Evolutionary conservation across 2,888 invertebrate species (phyloP).

Genomic region (Stenoptilia bipunctidactyla): DNA sequence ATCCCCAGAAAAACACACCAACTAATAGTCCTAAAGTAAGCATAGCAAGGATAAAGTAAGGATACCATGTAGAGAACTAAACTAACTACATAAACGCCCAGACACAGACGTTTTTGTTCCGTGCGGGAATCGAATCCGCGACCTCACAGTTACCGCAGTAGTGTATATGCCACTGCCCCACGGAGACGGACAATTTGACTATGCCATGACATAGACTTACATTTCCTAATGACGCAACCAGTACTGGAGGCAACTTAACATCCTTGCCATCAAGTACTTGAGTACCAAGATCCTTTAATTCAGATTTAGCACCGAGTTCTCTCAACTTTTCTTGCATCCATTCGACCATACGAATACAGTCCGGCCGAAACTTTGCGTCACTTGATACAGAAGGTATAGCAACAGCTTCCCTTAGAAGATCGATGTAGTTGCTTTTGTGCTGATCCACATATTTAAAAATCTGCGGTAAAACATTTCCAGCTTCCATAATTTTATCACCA

Average conservation of each 20-base stretch:
- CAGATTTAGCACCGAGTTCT: slow-evolving; percentile 77
- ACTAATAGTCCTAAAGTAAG: too few species aligned
- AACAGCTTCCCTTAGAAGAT: slow-evolving; percentile 85
- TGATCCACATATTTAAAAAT: slow-evolving; percentile 82
- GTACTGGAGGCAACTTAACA: slow-evolving; percentile 87
- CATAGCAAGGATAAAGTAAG: too few species aligned
- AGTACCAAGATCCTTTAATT: slow-evolving; percentile 82
- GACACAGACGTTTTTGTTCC: too few species aligned
- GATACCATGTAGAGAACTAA: background rate
- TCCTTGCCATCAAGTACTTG: slow-evolving; percentile 80
- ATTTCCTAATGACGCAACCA: slow-evolving; percentile 84
- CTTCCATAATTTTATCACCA: slow-evolving; percentile 35
- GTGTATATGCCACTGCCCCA: too few species aligned
- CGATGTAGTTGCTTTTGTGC: slow-evolving; percentile 81
- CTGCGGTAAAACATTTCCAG: slow-evolving; percentile 42
- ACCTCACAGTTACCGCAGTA: too few species aligned
- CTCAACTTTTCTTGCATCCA: slow-evolving; percentile 82
- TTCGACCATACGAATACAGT: slow-evolving; percentile 87
- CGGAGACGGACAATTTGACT: background rate
- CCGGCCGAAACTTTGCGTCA: slow-evolving; percentile 84
- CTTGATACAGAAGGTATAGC: slow-evolving; percentile 96
- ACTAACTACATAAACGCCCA: background rate
- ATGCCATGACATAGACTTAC: slow-evolving; percentile 35
- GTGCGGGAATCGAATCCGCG: too few species aligned
- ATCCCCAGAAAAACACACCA: too few species aligned